Percentiles rank a stretch among this genome's conserved stretches.
phyloP scores from a whole-genome alignment of 2,113 vertebrate genomes.

The Tragelaphus imberbis region DNA sequence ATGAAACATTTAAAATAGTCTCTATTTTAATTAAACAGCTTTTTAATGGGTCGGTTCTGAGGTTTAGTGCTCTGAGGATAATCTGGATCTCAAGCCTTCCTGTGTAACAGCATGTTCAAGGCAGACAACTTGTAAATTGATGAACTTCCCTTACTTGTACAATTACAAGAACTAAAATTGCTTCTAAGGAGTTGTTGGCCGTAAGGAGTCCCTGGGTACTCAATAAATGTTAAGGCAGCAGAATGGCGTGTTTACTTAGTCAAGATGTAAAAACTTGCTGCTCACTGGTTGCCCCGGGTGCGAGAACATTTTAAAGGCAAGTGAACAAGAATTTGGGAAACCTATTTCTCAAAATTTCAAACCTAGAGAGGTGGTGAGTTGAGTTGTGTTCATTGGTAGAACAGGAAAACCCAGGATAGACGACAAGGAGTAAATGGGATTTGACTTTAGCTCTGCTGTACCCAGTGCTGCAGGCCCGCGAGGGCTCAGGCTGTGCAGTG shows the following conservation, averaged over 20 bases:
- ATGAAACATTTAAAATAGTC: slow-evolving; percentile 37
- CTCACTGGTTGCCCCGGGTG: background rate
- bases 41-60: background rate
- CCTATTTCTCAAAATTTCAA: background rate
- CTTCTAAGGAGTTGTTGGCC: background rate
- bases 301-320: background rate
- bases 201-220: background rate
- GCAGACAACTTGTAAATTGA: slow-evolving; percentile 38
- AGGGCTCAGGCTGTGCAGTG: background rate
- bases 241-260: background rate
- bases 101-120: slow-evolving; percentile 27
- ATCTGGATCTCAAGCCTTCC: slow-evolving; percentile 40
- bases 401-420: accelerated
- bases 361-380: too few relatives aligned
- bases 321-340: background rate
- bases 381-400: background rate
- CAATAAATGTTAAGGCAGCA: background rate
- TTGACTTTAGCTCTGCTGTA: accelerated
- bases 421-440: background rate
- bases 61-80: slow-evolving; percentile 27
- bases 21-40: slow-evolving; percentile 41
- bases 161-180: background rate
- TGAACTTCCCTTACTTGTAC: background rate
- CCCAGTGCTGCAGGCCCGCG: too few relatives aligned
- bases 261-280: background rate